phyloP scores from a whole-genome alignment of 2,888 invertebrate genomes.

The Cantharis lateralis region DNA sequence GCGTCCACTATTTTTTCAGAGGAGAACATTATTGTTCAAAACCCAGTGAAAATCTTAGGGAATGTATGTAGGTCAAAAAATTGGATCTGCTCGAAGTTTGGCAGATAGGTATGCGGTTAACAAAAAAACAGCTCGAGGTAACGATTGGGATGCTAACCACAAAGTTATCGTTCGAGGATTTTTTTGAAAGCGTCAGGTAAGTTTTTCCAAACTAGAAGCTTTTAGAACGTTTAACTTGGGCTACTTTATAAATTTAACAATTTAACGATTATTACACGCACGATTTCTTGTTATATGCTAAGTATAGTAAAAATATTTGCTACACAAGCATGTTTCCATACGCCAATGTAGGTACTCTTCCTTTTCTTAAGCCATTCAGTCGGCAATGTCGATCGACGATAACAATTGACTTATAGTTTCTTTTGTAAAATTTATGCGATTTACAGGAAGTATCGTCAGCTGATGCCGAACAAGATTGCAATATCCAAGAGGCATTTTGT shows the following conservation, averaged over 20 bases:
- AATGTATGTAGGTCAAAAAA: neutral
- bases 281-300: constrained; percentile 7
- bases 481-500: constrained; percentile 27
- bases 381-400: constrained; percentile 38
- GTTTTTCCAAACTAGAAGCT: neutral
- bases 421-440: constrained; percentile 43
- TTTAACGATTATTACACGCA: constrained; percentile 9
- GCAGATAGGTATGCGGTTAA: neutral
- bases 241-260: constrained; percentile 4
- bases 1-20: too few relatives aligned
- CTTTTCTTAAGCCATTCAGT: constrained; percentile 23
- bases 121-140: neutral
- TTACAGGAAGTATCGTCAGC: constrained; percentile 46
- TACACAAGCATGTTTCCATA: constrained; percentile 22
- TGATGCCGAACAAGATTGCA: constrained; percentile 42
- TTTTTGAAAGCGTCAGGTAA: neutral
- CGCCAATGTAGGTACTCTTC: constrained; percentile 14
- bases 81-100: neutral
- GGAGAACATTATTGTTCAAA: too few relatives aligned
- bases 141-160: neutral
- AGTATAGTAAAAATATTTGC: constrained; percentile 11
- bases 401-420: constrained; percentile 47
- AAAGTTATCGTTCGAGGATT: neutral
- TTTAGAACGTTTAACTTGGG: neutral
- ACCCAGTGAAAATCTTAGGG: too few relatives aligned